Base-by-base conservation (phyloP, 1,140 invertebrate species). In the Atta colombica region DNA sequence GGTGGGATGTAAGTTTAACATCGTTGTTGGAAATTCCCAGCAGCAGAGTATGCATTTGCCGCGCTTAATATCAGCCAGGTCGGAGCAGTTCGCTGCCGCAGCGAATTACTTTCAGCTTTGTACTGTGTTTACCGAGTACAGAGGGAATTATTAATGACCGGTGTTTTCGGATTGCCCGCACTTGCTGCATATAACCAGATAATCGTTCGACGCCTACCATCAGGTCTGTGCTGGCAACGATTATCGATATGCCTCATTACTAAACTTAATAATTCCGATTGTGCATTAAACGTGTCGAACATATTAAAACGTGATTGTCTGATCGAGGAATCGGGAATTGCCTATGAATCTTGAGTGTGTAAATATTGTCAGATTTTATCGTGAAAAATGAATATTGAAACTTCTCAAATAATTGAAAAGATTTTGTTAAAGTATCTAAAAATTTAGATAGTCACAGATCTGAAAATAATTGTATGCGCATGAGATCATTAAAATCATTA, bases 141-240 rank as follows among this genome's bases (percentile, higher is more conserved):
- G 63, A 82, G 63, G 31, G 85, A 81, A 86, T 86, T 86, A 86
- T 86, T 86, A 86, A 86, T 82, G 85, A 81, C 21, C 55, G 31
- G 39, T 63, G 77, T 65, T 86, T 86, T 86, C n/a, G 85, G 66
- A 86, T 82, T 69, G 77, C 66, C 31, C 63, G 65, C 16, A 45
- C 63, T 60, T 58, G 21, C 55, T 14, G 45, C 14, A 14, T 31
- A 45, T 2, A 35, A 45, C 49, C 61, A 31, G 66, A 60, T 86
- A 72, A 86, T 82, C 66, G 51, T 69, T 61, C 75, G 16, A 35
- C 39, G 31, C 61, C 53, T 66, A 51, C 72, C 51, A 55, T 31
- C 63, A 61, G 85, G 45, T 72, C 82, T 82, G 45, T 21, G 18
- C 65, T 31, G 75, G 77, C 77, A 65, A 63, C 61, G 75, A 78